Conservation (phyloP, 1,140 invertebrate species). For the Stenopsyche tienmushanensis region DNA sequence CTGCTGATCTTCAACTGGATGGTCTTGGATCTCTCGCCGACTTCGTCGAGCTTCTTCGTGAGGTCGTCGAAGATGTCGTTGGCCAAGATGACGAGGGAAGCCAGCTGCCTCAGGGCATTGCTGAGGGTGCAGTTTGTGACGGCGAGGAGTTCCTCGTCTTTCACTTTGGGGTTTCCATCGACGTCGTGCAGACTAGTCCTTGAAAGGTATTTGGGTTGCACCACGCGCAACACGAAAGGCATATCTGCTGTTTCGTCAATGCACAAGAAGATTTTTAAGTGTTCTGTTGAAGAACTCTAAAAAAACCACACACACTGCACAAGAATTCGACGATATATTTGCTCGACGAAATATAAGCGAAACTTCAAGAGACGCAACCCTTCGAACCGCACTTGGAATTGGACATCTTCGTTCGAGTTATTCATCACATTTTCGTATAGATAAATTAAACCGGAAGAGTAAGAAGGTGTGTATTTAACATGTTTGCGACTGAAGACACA, state of each 20-base stretch:
- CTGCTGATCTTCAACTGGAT: constrained; percentile 63
- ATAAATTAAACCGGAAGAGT: too few relatives aligned
- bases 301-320: constrained; percentile 1
- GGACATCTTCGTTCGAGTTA: too few relatives aligned
- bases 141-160: constrained; percentile 70
- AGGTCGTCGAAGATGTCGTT: constrained; percentile 77
- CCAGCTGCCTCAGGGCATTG: constrained; percentile 73
- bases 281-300: constrained; percentile 19
- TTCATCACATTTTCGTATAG: too few relatives aligned
- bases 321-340: not conserved
- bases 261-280: constrained; percentile 6
- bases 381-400: too few relatives aligned
- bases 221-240: constrained; percentile 72
- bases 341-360: constrained; percentile 2
- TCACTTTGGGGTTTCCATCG: constrained; percentile 58
- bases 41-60: constrained; percentile 65
- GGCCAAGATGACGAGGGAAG: constrained; percentile 73
- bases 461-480: too few relatives aligned
- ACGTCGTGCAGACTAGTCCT: constrained; percentile 61
- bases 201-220: constrained; percentile 68
- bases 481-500: too few relatives aligned
- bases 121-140: constrained; percentile 76
- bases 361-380: not conserved
- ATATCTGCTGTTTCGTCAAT: constrained; percentile 49
- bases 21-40: constrained; percentile 64